Conservation (phyloP, 2,888 invertebrate genomes). For the Chloroclystis v-ata region DNA sequence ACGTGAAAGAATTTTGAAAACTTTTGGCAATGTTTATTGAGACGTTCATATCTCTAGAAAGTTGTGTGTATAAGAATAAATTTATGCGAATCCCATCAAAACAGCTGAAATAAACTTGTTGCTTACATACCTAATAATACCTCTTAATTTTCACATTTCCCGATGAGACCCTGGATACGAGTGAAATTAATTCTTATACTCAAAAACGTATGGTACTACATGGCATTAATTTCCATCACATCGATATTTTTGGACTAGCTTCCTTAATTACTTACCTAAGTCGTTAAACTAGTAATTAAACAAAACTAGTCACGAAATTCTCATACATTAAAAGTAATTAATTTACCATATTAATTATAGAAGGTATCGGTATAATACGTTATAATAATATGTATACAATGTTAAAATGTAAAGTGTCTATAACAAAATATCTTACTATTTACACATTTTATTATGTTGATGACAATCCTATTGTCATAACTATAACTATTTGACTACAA, state of each 20-base stretch:
- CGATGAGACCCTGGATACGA: conserved; percentile 32
- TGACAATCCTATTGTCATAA: conserved; percentile 32
- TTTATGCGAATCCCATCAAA: conserved; percentile 31
- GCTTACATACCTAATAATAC: conserved; percentile 34
- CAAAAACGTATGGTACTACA: conserved; percentile 55
- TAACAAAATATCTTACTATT: conserved; percentile 47
- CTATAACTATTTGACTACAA: conserved; percentile 24
- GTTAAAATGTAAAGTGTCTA: conserved; percentile 47
- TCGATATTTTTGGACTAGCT: conserved; percentile 76
- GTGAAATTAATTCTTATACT: conserved; percentile 32
- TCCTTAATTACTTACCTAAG: conserved; percentile 71
- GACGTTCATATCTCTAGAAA: conserved; percentile 33
- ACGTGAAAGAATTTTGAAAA: conserved; percentile 43
- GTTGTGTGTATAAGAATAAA: conserved; percentile 31
- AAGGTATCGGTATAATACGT: conserved; percentile 49
- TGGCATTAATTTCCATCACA: conserved; percentile 73
- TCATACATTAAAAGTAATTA: conserved; percentile 46
- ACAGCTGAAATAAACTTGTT: conserved; percentile 14
- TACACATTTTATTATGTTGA: conserved; percentile 40
- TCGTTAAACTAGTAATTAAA: conserved; percentile 69
- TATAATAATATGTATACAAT: conserved; percentile 49
- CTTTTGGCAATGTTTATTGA: conserved; percentile 53
- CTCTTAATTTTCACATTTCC: conserved; percentile 35
- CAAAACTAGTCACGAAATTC: conserved; percentile 70
- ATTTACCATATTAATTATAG: conserved; percentile 44